Conservation (phyloP, 2,113 vertebrate species). For the Leuciscus idus region DNA sequence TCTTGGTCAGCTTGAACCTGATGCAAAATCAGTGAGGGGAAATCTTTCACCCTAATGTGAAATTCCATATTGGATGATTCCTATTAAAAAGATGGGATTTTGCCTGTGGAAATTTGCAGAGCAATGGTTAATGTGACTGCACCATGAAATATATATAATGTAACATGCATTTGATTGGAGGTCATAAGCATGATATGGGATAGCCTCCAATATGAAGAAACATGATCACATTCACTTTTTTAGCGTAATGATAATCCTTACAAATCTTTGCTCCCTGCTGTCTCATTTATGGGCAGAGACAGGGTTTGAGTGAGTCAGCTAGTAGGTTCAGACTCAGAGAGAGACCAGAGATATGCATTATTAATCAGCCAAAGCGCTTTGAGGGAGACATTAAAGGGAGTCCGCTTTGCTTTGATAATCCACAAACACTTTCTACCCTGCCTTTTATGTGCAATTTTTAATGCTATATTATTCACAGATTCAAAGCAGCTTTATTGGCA, state of each 20-base stretch:
- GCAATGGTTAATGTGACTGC: background rate
- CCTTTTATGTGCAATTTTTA: background rate
- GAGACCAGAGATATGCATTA: conserved; percentile 57
- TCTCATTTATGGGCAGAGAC: conserved; percentile 13
- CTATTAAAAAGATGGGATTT: background rate
- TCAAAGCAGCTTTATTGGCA: background rate
- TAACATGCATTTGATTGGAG: background rate
- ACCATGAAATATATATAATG: background rate
- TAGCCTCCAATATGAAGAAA: conserved; percentile 10
- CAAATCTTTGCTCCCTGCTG: conserved; percentile 36
- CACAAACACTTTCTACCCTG: conserved; percentile 27
- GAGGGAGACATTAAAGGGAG: conserved; percentile 49
- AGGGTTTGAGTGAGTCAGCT: conserved; percentile 58
- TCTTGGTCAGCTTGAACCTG: background rate
- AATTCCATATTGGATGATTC: background rate
- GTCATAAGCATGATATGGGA: background rate
- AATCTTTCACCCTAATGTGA: background rate
- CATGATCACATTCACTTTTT: conserved; percentile 36
- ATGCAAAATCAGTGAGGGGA: background rate
- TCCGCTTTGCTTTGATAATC: conserved; percentile 47
- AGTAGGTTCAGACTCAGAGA: conserved; percentile 40
- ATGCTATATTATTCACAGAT: background rate
- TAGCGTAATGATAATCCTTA: conserved; percentile 36
- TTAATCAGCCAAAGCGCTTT: conserved; percentile 55
- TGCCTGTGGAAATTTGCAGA: background rate